Base-by-base conservation (phyloP, 1,140 invertebrate species). In the Aphelinus atriplicis region DNA sequence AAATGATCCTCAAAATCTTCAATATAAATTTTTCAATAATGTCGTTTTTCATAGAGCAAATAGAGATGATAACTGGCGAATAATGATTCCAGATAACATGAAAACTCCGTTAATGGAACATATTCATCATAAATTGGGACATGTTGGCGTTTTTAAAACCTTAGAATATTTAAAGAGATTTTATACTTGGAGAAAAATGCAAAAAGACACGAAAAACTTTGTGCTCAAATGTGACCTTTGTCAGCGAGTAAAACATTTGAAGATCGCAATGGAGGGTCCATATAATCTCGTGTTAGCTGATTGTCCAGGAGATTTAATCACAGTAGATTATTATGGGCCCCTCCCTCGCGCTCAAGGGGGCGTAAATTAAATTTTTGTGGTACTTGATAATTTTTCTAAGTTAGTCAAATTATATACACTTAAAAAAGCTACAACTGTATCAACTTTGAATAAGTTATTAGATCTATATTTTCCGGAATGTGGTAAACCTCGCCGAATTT, bases 361-460 rank as follows among this genome's bases (percentile, higher is more conserved):
- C 2, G 62, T 64, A 7, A 3, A 64, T 45, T 77, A 72, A 53
- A 55, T 77, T 42, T 57, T 63, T 5, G 70, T 77, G 1, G 3
- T 73, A 26, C n/a, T 64, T 43, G 47, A 64, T 50, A 10, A 45
- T 7, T 64, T 64, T 9, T 64, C 62, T 3, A 64, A 64, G 10
- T 48, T 48, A 3, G 62, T 64, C 5, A 5, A 9, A 47, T 10
- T 64, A n/a, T 64, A 75, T 50, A 4, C 65, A 3, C 55, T 75
- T 3, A 68, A 64, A 63, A 48, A 42, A n/a, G 65, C 65, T 9
- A 68, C 69, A 2, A 75, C 73, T 1, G 42, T 7, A 43, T 7
- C 42, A 2, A 2, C 64, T 2, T 9, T 66, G 6, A 66, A 66
- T 3, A 53, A 55, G 10, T 53, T 66, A 26, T 26, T 66, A 2